These are phyloP conservation scores for Gila orcuttii DNA, from an alignment of 2,113 vertebrate genomes.

Conservation along the genomic window DNA sequence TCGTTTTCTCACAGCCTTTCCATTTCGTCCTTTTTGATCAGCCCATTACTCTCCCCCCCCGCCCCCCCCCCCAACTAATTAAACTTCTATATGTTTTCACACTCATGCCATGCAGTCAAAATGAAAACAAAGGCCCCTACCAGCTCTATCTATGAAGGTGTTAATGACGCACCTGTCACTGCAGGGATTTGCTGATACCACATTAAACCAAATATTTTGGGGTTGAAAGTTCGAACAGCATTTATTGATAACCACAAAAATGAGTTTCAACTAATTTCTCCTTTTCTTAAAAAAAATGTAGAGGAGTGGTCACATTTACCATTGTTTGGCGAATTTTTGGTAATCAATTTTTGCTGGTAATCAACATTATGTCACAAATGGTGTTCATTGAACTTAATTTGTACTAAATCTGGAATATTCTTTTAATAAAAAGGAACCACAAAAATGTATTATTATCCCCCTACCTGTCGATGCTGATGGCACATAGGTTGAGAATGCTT, in stretches of 20 bases:
- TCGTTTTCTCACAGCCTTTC: background rate
- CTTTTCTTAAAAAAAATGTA: background rate
- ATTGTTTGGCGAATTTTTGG: rapidly evolving
- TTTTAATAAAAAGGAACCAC: background rate
- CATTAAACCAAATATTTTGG: slow-evolving; percentile 16
- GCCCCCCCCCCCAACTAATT: background rate
- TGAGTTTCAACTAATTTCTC: background rate
- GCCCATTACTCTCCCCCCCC: background rate
- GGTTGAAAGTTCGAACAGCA: background rate
- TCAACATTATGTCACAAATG: too few species aligned
- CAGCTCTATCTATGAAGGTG: slow-evolving; percentile 31
- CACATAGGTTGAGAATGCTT: slow-evolving; percentile 96
- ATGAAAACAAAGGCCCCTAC: slow-evolving; percentile 30
- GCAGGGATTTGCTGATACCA: background rate
- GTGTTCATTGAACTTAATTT: too few species aligned
- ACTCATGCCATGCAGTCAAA: slow-evolving; percentile 17
- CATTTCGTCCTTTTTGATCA: background rate
- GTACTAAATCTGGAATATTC: background rate
- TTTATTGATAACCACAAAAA: background rate
- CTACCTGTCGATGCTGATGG: slow-evolving; percentile 98
- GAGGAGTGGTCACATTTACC: background rate
- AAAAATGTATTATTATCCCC: background rate
- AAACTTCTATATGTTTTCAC: background rate
- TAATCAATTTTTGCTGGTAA: too few species aligned
- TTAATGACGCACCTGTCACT: slow-evolving; percentile 47